Percentiles rank a stretch among this genome's conserved stretches.
Evolutionary conservation across 2,113 vertebrate species (phyloP).

Genomic region (Tonatia bakeri): DNA sequence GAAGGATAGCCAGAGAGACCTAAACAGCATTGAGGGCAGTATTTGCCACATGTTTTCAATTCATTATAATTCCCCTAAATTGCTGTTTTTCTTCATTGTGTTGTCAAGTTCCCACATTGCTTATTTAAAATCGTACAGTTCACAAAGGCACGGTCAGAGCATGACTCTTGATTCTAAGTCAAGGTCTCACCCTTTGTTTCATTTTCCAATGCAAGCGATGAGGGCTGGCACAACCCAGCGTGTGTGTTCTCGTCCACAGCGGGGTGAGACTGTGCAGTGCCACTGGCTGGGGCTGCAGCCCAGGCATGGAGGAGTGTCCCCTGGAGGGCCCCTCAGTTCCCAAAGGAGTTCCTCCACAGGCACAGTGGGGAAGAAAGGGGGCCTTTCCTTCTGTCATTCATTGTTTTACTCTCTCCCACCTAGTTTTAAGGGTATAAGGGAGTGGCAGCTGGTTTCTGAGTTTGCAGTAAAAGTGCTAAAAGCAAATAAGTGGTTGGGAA

Average conservation of each 20-base stretch:
- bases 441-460: neutral
- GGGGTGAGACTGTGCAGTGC: neutral
- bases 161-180: neutral
- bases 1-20: neutral
- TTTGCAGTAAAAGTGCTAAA: neutral
- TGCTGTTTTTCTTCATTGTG: neutral
- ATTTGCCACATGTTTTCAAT: neutral
- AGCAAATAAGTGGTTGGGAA: conserved; percentile 8
- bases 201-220: neutral
- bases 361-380: neutral
- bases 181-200: neutral
- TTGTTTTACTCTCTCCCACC: neutral
- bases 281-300: neutral
- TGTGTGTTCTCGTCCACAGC: neutral
- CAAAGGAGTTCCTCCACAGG: neutral
- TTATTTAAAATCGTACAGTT: neutral
- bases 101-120: neutral
- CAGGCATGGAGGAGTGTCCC: neutral
- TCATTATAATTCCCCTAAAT: neutral
- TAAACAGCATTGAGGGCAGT: neutral
- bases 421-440: neutral
- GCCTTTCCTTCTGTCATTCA: neutral
- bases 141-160: neutral
- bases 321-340: neutral
- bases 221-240: neutral